Evolutionary conservation across 2,888 invertebrate species (phyloP).

Genomic region (Zygothrica quintamaculata): DNA sequence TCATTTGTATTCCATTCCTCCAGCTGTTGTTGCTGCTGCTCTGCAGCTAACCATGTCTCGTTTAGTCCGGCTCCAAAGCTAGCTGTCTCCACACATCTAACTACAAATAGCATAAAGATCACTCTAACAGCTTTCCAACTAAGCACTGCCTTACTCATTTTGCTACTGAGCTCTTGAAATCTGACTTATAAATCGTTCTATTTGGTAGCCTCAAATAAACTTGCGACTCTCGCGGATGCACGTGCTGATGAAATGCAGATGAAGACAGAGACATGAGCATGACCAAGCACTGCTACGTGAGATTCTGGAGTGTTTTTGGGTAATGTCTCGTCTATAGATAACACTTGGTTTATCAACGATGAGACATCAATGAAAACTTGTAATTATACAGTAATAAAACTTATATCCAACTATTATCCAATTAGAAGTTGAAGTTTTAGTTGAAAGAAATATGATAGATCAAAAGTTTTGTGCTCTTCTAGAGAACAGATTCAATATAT

Average conservation of each 20-base stretch:
- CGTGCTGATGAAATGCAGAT: conserved; percentile 18
- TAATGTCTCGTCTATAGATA: conserved; percentile 55
- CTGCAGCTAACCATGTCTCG: conserved; percentile 45
- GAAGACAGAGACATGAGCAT: conserved; percentile 9
- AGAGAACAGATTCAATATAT: conserved; percentile 61
- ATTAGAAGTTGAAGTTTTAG: too few species aligned
- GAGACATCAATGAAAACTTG: conserved; percentile 47
- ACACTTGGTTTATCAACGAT: conserved; percentile 52
- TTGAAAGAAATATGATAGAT: neutral
- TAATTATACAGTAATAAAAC: too few species aligned
- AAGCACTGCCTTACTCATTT: conserved; percentile 55
- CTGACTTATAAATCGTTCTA: conserved; percentile 36
- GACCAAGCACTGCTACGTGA: conserved; percentile 52
- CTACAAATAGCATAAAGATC: conserved; percentile 28
- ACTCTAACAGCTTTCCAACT: conserved; percentile 42
- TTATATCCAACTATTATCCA: too few species aligned
- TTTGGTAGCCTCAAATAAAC: conserved; percentile 8
- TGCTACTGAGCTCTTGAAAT: conserved; percentile 55
- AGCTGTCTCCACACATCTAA: conserved; percentile 15
- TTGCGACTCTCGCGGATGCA: conserved; percentile 22
- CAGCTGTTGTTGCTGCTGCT: conserved; percentile 38
- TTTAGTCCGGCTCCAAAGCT: conserved; percentile 4
- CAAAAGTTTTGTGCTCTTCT: conserved; percentile 60
- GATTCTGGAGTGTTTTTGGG: conserved; percentile 48
- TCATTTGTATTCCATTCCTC: conserved; percentile 53